These are phyloP conservation scores for Aplocera efformata DNA, from an alignment of 2,888 invertebrate genomes.

Conservation along the genomic window DNA sequence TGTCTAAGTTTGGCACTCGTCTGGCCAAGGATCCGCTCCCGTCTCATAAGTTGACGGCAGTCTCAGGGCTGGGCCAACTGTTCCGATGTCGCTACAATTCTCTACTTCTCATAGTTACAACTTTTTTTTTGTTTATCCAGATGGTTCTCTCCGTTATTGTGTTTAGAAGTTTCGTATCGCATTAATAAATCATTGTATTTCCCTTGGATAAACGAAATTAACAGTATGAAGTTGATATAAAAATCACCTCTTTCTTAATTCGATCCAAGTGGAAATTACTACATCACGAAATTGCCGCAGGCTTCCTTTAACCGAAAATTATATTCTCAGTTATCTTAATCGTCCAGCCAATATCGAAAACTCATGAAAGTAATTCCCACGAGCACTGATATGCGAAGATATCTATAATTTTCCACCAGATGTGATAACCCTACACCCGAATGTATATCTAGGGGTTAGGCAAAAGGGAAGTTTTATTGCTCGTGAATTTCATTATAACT, in stretches of 20 bases:
- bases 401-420: constrained; percentile 15
- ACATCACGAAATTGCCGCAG: too few relatives aligned
- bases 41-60: constrained; percentile 58
- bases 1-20: constrained; percentile 73
- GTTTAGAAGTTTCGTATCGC: too few relatives aligned
- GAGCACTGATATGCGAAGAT: constrained; percentile 4
- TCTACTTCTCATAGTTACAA: constrained; percentile 9
- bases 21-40: constrained; percentile 56
- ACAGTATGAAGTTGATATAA: too few relatives aligned
- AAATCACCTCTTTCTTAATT: too few relatives aligned
- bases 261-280: too few relatives aligned
- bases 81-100: too few relatives aligned
- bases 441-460: constrained; percentile 75
- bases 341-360: constrained; percentile 3
- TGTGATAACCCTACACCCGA: constrained; percentile 54
- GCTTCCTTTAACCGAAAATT: neutral
- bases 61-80: constrained; percentile 46
- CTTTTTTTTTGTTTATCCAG: constrained; percentile 17
- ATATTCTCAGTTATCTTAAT: constrained; percentile 1
- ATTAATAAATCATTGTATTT: too few relatives aligned
- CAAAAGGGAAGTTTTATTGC: constrained; percentile 78
- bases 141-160: constrained; percentile 3
- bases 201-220: too few relatives aligned
- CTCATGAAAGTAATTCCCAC: constrained; percentile 14
- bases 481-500: constrained; percentile 80